These are phyloP conservation scores for Manacus vitellinus DNA, from an alignment of 2,113 vertebrate species.

Conservation along the genomic window DNA sequence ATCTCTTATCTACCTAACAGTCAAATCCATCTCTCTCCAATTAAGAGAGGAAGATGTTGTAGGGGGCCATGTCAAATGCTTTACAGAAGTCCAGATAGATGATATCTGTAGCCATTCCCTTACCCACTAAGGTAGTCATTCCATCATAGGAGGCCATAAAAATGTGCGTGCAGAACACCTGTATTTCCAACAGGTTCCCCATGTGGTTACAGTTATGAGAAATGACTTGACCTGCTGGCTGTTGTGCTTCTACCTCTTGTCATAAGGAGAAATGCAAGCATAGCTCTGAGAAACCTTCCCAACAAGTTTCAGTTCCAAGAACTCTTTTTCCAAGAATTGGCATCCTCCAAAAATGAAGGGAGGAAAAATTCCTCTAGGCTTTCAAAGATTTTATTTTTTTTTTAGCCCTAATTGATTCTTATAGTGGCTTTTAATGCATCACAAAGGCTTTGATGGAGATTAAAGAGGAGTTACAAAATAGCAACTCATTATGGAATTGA, in stretches of 20 bases:
- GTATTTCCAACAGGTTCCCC: neutral
- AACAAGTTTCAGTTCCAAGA: neutral
- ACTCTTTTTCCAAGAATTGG: rapidly evolving
- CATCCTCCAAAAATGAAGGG: neutral
- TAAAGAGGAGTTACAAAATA: neutral
- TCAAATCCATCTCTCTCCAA: neutral
- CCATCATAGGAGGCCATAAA: neutral
- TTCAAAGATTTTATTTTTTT: neutral
- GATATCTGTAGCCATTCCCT: neutral
- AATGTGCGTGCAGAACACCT: neutral
- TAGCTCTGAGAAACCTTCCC: neutral
- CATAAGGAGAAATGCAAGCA: neutral
- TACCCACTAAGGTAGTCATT: no score
- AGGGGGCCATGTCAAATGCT: neutral
- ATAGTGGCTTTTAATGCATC: neutral
- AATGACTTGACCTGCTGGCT: neutral
- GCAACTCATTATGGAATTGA: neutral
- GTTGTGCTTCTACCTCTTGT: neutral
- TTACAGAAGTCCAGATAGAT: neutral
- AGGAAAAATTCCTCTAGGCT: neutral
- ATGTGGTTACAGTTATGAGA: neutral
- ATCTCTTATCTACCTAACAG: neutral
- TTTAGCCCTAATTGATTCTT: neutral
- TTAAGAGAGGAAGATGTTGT: neutral
- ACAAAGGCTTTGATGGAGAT: rapidly evolving